phyloP scores from a whole-genome alignment of 1,140 invertebrate genomes.

The Teleopsis dalmanni region DNA sequence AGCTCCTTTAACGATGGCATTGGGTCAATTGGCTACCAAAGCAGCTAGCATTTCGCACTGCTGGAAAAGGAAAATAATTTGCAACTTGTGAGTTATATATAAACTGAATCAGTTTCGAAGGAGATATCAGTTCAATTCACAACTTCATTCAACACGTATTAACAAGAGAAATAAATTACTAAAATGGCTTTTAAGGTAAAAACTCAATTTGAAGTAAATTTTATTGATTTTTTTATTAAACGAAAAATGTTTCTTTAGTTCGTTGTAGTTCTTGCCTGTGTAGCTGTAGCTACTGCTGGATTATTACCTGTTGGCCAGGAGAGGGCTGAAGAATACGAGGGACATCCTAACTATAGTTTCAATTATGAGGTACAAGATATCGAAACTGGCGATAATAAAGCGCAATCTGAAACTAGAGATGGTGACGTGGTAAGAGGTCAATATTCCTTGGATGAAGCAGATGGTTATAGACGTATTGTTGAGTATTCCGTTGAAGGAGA shows the following conservation, averaged over 20 bases:
- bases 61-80: too few relatives aligned
- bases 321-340: slow-evolving; percentile 34
- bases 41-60: not conserved
- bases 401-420: slow-evolving; percentile 40
- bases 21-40: slow-evolving; percentile 1
- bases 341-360: slow-evolving; percentile 60
- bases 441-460: slow-evolving; percentile 44
- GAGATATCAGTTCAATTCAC: too few relatives aligned
- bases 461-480: slow-evolving; percentile 44
- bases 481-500: slow-evolving; percentile 42
- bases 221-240: not conserved
- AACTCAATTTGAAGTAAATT: not conserved
- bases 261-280: not conserved
- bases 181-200: too few relatives aligned
- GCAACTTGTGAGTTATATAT: too few relatives aligned
- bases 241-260: too few relatives aligned
- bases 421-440: slow-evolving; percentile 45
- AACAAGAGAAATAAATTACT: too few relatives aligned
- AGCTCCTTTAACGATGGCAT: slow-evolving; percentile 7
- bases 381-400: slow-evolving; percentile 44
- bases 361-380: slow-evolving; percentile 62
- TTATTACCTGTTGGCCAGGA: slow-evolving; percentile 16
- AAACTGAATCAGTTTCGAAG: too few relatives aligned
- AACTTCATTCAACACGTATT: too few relatives aligned
- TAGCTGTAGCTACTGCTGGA: slow-evolving; percentile 18